phyloP scores from a whole-genome alignment of 1,140 invertebrate genomes.

The Drosophila suzukii region DNA sequence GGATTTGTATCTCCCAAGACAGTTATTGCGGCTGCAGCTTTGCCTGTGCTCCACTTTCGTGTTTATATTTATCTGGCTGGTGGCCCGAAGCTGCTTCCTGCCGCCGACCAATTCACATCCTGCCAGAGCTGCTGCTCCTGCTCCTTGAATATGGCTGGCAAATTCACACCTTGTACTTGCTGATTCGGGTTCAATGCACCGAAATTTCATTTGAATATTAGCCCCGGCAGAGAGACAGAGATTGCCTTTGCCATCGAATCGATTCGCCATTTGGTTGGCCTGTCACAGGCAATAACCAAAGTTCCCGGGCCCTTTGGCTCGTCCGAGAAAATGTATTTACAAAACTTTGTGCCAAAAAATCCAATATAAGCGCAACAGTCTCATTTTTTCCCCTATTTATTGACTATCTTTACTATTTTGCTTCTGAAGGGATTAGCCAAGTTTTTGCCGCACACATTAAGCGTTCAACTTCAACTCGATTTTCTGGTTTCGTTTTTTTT shows the following conservation, averaged over 20 bases:
- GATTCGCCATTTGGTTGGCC: conserved; percentile 61
- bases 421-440: conserved; percentile 61
- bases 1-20: conserved; percentile 50
- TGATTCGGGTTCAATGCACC: conserved; percentile 60
- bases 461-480: conserved; percentile 60
- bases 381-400: conserved; percentile 51
- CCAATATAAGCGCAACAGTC: conserved; percentile 60
- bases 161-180: conserved; percentile 66
- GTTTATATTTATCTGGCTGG: conserved; percentile 57
- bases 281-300: conserved; percentile 48
- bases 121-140: conserved; percentile 1
- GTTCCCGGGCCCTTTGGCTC: conserved; percentile 2
- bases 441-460: conserved; percentile 60
- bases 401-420: conserved; percentile 21
- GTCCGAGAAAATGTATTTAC: conserved; percentile 31
- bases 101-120: conserved; percentile 34
- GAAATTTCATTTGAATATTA: conserved; percentile 70
- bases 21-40: conserved; percentile 49
- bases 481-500: conserved; percentile 36
- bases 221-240: conserved; percentile 20
- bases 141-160: conserved; percentile 41
- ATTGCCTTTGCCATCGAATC: conserved; percentile 56
- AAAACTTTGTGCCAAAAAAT: conserved; percentile 48
- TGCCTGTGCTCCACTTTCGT: conserved; percentile 40
- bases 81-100: conserved; percentile 34